Conservation (phyloP, 2,797 vertebrate genomes). For the Heteromormyrus szaboi region DNA sequence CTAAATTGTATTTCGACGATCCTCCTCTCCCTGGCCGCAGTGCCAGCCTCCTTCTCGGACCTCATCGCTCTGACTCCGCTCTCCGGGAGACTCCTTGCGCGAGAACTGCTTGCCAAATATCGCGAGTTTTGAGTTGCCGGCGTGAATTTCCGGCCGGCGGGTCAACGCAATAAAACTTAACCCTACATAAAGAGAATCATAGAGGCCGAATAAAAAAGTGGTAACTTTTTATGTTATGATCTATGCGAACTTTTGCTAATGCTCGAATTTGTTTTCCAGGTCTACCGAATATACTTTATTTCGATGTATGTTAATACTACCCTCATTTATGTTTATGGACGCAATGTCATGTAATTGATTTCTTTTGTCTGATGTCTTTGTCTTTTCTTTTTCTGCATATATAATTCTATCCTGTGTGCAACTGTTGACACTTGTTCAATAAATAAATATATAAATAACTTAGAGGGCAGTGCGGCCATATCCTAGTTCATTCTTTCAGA, state of each 20-base stretch:
- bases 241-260: neutral
- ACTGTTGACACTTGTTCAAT: neutral
- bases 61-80: slow-evolving; percentile 56
- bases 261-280: neutral
- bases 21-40: slow-evolving; percentile 59
- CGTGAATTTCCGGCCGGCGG: neutral
- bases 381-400: neutral
- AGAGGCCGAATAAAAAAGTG: neutral
- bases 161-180: neutral
- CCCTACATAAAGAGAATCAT: neutral
- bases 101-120: slow-evolving; percentile 43
- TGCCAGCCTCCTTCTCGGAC: slow-evolving; percentile 69
- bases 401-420: neutral
- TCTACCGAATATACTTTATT: neutral
- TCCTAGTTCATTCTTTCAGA: neutral
- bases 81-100: slow-evolving; percentile 39
- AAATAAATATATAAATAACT: neutral
- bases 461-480: neutral
- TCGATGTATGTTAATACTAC: neutral
- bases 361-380: neutral
- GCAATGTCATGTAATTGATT: neutral
- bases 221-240: neutral
- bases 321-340: neutral
- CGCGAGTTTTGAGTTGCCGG: slow-evolving; percentile 44
- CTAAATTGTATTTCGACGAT: slow-evolving; percentile 65